phyloP scores from a whole-genome alignment of 1,140 invertebrate species.

The Caerostris darwini region DNA sequence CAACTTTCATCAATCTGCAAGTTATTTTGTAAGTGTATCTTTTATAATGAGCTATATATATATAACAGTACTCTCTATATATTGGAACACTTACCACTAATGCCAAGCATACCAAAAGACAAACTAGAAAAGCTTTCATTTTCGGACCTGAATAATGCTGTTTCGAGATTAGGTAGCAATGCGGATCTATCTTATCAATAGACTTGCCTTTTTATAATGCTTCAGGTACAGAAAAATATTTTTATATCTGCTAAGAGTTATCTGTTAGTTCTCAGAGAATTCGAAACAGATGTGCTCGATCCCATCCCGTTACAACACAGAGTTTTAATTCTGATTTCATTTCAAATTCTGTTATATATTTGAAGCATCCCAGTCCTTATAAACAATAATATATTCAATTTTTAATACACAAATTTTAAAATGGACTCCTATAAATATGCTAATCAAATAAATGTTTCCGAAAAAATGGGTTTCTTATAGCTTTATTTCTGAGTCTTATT shows the following conservation, averaged over 20 bases:
- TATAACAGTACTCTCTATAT: neutral
- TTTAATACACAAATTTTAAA: neutral
- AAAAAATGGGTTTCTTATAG: no score
- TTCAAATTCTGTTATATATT: no score
- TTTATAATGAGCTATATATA: no score
- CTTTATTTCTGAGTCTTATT: no score
- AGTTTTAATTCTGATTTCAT: no score
- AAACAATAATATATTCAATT: neutral
- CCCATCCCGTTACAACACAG: no score
- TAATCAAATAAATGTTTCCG: neutral
- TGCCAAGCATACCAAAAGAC: slow-evolving; percentile 9
- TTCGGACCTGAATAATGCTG: neutral
- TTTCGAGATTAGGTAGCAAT: neutral
- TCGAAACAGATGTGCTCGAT: neutral
- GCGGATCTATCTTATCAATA: neutral
- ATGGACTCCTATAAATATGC: neutral
- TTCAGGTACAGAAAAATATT: neutral
- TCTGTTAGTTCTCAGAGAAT: slow-evolving; percentile 7
- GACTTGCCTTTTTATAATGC: neutral
- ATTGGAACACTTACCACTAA: neutral
- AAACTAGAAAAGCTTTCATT: neutral
- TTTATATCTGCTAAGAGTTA: neutral
- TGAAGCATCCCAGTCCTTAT: neutral
- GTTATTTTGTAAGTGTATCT: neutral
- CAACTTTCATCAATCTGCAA: neutral